A percentile compares a stretch with the other conserved stretches of the same genome.
Evolutionary conservation across 1,140 invertebrate genomes (phyloP).

Genomic region (Macrobrachium nipponense): DNA sequence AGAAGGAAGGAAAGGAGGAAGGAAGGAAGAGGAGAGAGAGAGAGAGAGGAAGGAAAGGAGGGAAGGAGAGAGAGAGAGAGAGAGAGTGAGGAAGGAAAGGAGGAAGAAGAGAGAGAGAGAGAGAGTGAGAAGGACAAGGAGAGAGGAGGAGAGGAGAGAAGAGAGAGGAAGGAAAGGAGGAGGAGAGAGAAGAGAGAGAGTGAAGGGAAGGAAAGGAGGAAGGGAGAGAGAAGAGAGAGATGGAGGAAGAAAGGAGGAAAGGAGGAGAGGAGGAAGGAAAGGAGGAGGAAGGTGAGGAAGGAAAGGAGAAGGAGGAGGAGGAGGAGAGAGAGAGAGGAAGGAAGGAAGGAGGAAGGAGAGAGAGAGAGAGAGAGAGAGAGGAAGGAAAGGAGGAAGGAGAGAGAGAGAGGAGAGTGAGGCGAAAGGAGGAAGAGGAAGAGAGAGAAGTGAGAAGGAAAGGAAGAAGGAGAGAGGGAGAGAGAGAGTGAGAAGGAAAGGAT

Average conservation of each 20-base stretch:
- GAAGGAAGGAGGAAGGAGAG: not conserved
- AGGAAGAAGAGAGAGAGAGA: not conserved
- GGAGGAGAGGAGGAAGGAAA: not conserved
- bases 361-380: not conserved
- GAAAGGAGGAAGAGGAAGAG: not conserved
- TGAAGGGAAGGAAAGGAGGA: not conserved
- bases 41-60: not conserved
- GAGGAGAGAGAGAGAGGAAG: not conserved
- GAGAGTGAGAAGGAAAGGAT: too few species aligned
- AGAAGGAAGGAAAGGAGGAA: too few species aligned
- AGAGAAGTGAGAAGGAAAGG: not conserved
- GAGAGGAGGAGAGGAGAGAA: constrained; percentile 14
- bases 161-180: not conserved
- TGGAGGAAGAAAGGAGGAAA: not conserved
- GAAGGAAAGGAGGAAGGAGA: not conserved
- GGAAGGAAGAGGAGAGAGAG: too few species aligned
- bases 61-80: not conserved
- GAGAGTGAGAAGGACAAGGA: too few species aligned
- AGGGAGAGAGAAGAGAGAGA: not conserved
- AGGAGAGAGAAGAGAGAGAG: not conserved
- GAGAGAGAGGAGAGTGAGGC: not conserved
- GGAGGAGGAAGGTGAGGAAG: not conserved
- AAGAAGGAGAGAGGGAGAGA: not conserved
- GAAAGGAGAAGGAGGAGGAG: not conserved
- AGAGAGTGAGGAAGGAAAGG: not conserved